Evolutionary conservation across 30 jellyfish, hydroid and myxozoan species (phyloP), one percentile per base, ranked within the genome.

Genomic region (Pseudorhiza aurosa): DNA sequence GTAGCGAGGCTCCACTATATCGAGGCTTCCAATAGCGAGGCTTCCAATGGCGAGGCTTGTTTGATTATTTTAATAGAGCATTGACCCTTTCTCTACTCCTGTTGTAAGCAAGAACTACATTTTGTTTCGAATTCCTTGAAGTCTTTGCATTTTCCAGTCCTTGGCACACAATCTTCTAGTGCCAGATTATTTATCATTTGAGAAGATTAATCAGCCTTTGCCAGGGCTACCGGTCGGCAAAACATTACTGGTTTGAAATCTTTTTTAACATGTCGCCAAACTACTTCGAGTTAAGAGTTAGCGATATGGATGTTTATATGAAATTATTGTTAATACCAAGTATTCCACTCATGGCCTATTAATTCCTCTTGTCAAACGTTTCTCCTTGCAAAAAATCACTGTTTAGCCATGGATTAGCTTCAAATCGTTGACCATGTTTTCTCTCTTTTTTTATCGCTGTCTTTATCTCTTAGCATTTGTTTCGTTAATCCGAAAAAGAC

Each of bases 311-410:
- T 21, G n/a, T 6, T 6, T 37, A 33, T 1, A 8, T 8, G 22
- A 53, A 53, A 53, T n/a, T 53, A 53, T 53, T 53, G 36, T 53
- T 21, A 19, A 53, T 53, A 53, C 67, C 67, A 37, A 53, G 21
- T 37, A 53, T 53, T 53, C 12, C 24, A 53, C 24, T 14, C 32
- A 12, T 18, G 12, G 35, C 2, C 24, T 53, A 19, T 21, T 53
- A 53, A 19, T 15, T 53, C 2, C 12, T 19, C 67, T 53, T 53
- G 21, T 15, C 7, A 53, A 53, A 53, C 12, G 21, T 24, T 53
- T 33, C 67, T 53, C 67, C 67, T 3, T 15, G 27, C 8, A 15
- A 53, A 53, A 53, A 15, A n/a, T 37, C 36, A 53, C 21, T 53
- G 67, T 53, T 53, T 4, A 53, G 4, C 35, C 21, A 18, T 2